Evolutionary conservation across 2,113 vertebrate species (phyloP), one percentile per base, ranked within the genome.

Genomic region (Lipophrys pholis): DNA sequence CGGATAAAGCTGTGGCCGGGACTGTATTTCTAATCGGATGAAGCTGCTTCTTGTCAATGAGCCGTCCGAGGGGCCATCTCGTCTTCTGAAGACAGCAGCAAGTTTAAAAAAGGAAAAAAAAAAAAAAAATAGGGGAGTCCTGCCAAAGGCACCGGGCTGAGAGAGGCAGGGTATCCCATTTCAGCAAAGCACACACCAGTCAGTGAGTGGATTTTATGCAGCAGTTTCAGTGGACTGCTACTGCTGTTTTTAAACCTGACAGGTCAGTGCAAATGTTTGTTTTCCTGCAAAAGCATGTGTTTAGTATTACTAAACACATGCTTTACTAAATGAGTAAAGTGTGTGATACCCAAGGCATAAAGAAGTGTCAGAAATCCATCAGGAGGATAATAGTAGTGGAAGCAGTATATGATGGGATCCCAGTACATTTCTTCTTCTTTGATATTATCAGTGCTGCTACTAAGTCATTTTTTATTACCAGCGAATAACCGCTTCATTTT

Each of bases 1-100:
- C 42, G 68, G 84, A 81, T 88, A 74, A 81, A 70, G 74, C 87
- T 76, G 66, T 53, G 21, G 21, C 43, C 38, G 21, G 21, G 21
- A 30, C 50, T 30, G 43, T 43, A 41, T 70, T 45, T 68, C 41
- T 85, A 82, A 89, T 90, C 82, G 77, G 76, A 82, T 86, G 83
- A 86, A 65, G 55, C 63, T 63, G 17, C 66, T 60, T 36, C 57
- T 70, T 69, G 21, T 30, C 21, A 30, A 30, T 30, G 21, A 30
- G 21, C 21, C 21, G 21, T 30, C 74, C 58, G 42, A 62, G 56
- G 51, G 46, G 16, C 17, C 43, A 1, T 1, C 41, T 42, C 66
- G 39, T 40, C 36, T 62, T 67, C 21, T 79, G 68, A 30, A 30
- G 35, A 56, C 39, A 56, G 57, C 59, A 21, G 61, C 40, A 40